Evolutionary conservation across 2,888 invertebrate species (phyloP), one percentile per base, ranked within the genome.

Genomic region (Dryadula phaetusa): DNA sequence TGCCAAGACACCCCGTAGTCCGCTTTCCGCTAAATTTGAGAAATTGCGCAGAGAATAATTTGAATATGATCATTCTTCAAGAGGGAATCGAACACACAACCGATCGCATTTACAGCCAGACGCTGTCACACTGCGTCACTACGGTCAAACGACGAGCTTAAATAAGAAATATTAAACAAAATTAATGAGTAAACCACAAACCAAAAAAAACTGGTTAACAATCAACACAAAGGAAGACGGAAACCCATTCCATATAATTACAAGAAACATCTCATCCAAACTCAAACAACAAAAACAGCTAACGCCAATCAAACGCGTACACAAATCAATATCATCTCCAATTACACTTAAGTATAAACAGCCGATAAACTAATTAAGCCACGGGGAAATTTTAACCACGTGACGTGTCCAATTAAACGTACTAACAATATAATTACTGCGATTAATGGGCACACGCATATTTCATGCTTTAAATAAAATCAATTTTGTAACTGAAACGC

Each of bases 361-460:
- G 71, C 44, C 71, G 74, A 80, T 81, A 78, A 76, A 44, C 34
- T 67, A 64, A 70, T 70, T 70, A 70, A 64, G 61, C 28, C 67
- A 60, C 60, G 53, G 66, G 58, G 66, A 66, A 78, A 81, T 76
- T 77, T 76, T 75, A 74, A 70, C 69, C 74, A 74, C 75, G 75
- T 85, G 89, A 87, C 91, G 84, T 81, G 78, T 80, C 90, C 87
- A 90, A 91, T 91, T 91, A 90, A 82, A 81, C 76, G 67, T 79
- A 85, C 88, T 84, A 90, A 90, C 92, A 88, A 90, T 90, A 92
- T 92, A 91, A 92, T 90, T 90, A 92, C 90, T 87, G 88, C 88
- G 87, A 92, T 92, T 92, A 91, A 92, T 91, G 90, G 83, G 76
- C 82, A 72, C 75, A 70, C 81, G 73, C 85, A 90, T 92, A 85